Evolutionary conservation across 2,888 invertebrate species (phyloP).

Genomic region (Cerastis leucographa): DNA sequence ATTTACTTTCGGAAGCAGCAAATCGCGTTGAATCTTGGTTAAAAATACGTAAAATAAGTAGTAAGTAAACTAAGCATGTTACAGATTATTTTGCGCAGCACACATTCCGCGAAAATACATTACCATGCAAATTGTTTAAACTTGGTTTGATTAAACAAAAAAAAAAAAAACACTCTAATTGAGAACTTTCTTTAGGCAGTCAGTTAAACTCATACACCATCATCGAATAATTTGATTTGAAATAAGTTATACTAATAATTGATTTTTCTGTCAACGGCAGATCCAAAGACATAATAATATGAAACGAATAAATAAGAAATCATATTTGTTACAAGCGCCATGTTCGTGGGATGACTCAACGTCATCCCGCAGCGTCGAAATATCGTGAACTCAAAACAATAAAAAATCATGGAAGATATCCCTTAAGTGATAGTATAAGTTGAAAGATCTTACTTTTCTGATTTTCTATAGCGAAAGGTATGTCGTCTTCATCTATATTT

Average conservation of each 20-base stretch:
- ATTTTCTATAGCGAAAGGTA: slow-evolving; percentile 70
- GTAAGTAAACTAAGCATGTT: not conserved
- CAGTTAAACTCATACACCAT: not conserved
- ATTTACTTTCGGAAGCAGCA: too few relatives aligned
- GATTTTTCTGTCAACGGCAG: not conserved
- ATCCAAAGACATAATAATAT: not conserved
- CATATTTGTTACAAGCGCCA: too few relatives aligned
- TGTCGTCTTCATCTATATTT: slow-evolving; percentile 71
- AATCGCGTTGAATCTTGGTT: too few relatives aligned
- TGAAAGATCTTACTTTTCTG: slow-evolving; percentile 74
- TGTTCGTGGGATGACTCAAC: too few relatives aligned
- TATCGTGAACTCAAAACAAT: too few relatives aligned
- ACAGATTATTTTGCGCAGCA: not conserved
- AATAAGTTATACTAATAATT: not conserved
- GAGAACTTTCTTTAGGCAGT: not conserved
- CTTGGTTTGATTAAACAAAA: too few relatives aligned
- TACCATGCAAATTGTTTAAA: not conserved
- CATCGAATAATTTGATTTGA: not conserved
- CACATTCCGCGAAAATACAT: too few relatives aligned
- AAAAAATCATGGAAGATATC: too few relatives aligned
- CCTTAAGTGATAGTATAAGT: too few relatives aligned
- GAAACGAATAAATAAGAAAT: not conserved
- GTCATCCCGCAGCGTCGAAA: too few relatives aligned
- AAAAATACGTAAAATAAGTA: too few relatives aligned
- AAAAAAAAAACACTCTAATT: not conserved